Base-by-base conservation (phyloP, 2,888 invertebrate genomes). In the Lacanobia oleracea region DNA sequence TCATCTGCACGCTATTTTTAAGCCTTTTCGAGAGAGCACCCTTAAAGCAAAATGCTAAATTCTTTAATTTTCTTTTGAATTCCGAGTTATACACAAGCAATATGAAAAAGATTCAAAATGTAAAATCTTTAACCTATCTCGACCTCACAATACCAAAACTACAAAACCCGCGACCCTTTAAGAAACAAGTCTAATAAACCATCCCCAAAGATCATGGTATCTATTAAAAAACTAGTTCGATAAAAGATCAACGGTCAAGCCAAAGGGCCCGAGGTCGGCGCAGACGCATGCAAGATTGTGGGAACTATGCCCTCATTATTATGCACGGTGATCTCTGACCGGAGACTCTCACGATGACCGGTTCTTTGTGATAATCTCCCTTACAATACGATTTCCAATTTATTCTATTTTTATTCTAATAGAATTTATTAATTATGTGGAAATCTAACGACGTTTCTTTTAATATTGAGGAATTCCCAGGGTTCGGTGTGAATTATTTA, bases 171-270 rank as follows among this genome's bases (percentile, higher is more conserved):
- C 40, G 60, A 64, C 77, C 80, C 59, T 74, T n/a, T 43, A 72
- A 54, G 53, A 63, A 75, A 70, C 54, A 43, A 21, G 65, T 72
- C 43, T 48, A 51, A 61, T 62, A 23, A 56, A 74, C 64, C 16
- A 79, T 56, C 61, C 57, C 53, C 27, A 53, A 77, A 78, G 72
- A 73, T 81, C 62, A 73, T 68, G 61, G 65, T 50, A 66, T 81
- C 73, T 81, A 64, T 73, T 67, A 70, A 71, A 33, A 73, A 88
- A 87, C 88, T 82, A 82, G 86, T 89, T 81, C 64, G 62, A 87
- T 86, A 77, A 77, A 88, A 91, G 94, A 92, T 94, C 94, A 95
- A 95, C 94, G 94, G 94, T 94, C 94, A 94, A 90, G 88, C 85
- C 85, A 86, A 76, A 82, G 86, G 81, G 88, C 80, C 5, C 79